phyloP scores from a whole-genome alignment of 2,888 invertebrate species.

The Scaptomyza reducta region DNA sequence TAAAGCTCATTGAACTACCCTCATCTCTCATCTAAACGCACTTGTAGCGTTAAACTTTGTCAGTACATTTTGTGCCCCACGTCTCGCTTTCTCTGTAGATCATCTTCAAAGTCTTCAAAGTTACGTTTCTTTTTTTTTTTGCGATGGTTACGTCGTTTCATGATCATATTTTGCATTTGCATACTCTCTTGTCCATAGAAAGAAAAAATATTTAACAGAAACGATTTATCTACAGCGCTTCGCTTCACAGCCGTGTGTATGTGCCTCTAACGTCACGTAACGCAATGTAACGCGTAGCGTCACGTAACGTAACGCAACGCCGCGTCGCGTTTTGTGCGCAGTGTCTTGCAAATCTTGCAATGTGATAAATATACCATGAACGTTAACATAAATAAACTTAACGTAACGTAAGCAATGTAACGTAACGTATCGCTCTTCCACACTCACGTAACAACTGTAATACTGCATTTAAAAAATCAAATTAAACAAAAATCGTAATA shows the following conservation, averaged over 20 bases:
- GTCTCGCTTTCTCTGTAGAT: constrained; percentile 1
- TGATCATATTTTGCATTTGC: constrained; percentile 10
- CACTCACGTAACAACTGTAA: constrained; percentile 34
- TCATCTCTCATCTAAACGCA: neutral
- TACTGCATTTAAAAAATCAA: constrained; percentile 31
- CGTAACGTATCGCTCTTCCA: constrained; percentile 29
- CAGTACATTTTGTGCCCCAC: neutral
- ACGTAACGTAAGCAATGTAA: constrained; percentile 25
- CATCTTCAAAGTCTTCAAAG: neutral
- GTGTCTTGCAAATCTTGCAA: constrained; percentile 32
- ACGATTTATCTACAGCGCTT: constrained; percentile 30
- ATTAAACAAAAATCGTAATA: constrained; percentile 5
- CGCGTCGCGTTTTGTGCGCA: constrained; percentile 36
- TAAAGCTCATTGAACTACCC: constrained; percentile 13
- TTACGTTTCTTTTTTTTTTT: constrained; percentile 7
- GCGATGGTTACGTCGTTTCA: constrained; percentile 22
- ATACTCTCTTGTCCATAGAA: neutral
- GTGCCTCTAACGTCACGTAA: constrained; percentile 34
- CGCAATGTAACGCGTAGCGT: constrained; percentile 21
- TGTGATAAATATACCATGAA: constrained; percentile 37
- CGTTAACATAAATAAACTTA: constrained; percentile 28
- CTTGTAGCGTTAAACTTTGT: neutral
- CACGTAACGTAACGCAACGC: constrained; percentile 33
- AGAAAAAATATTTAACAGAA: constrained; percentile 16
- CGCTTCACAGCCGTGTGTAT: constrained; percentile 23